phyloP scores from a whole-genome alignment of 23 tunicate species.

The Aplidium turbinatum region DNA sequence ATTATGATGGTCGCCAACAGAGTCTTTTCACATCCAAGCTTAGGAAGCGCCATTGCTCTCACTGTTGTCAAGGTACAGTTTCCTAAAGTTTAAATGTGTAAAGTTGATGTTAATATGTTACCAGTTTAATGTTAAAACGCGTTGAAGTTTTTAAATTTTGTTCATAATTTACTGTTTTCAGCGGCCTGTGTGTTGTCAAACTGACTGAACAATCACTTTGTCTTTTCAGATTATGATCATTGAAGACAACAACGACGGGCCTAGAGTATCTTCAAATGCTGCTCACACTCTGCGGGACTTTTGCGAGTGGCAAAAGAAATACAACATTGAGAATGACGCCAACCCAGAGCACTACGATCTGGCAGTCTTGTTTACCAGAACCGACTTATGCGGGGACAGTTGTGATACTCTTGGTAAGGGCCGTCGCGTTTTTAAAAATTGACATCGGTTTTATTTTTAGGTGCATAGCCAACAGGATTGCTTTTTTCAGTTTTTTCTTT shows the following conservation, averaged over 20 bases:
- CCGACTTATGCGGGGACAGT: slow-evolving; percentile 78
- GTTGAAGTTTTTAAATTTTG: too few species aligned
- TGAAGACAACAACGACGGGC: slow-evolving; percentile 55
- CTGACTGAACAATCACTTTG: neutral
- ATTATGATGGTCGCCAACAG: slow-evolving; percentile 95
- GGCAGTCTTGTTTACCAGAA: slow-evolving; percentile 69
- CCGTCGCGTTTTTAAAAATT: too few species aligned
- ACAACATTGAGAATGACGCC: slow-evolving; percentile 66
- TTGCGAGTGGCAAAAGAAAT: slow-evolving; percentile 85
- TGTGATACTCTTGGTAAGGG: slow-evolving; percentile 86
- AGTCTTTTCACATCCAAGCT: slow-evolving; percentile 88
- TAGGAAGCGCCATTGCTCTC: slow-evolving; percentile 75
- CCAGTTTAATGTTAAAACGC: too few species aligned
- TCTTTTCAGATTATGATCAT: slow-evolving; percentile 57
- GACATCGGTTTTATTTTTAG: too few species aligned
- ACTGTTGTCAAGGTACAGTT: slow-evolving; percentile 80
- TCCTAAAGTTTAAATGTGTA: too few species aligned
- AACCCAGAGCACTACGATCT: slow-evolving; percentile 85
- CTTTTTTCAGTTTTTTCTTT: too few species aligned
- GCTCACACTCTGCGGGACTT: slow-evolving; percentile 72
- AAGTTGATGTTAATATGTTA: too few species aligned
- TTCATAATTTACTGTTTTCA: too few species aligned
- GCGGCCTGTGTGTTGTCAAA: too few species aligned
- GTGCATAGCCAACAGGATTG: too few species aligned
- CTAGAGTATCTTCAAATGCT: slow-evolving; percentile 59